Percentiles rank a stretch among this genome's conserved stretches.
These are phyloP conservation scores for Nerophis ophidion DNA, from an alignment of 2,113 vertebrate genomes.

Conservation along the genomic window DNA sequence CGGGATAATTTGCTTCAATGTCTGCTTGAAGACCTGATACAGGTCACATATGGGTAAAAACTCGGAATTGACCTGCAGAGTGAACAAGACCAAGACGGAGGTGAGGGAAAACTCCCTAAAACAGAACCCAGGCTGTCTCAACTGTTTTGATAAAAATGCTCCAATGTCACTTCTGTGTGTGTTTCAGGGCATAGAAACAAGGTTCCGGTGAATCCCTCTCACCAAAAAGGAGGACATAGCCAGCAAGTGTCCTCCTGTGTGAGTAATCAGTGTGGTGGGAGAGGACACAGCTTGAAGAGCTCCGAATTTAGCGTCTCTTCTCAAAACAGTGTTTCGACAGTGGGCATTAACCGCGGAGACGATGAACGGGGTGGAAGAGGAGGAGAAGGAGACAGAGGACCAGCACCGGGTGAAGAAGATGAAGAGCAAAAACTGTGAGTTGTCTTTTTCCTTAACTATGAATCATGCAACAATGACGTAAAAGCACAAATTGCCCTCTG, in stretches of 20 bases:
- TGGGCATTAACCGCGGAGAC: conserved; percentile 39
- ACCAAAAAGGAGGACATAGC: conserved; percentile 68
- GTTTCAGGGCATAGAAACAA: conserved; percentile 67
- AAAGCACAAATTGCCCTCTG: too few relatives aligned
- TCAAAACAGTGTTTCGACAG: conserved; percentile 75
- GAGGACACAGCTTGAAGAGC: conserved; percentile 49
- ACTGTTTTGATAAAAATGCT: too few relatives aligned
- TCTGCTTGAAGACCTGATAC: too few relatives aligned
- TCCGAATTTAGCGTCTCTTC: conserved; percentile 42
- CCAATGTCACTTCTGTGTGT: background rate
- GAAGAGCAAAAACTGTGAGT: conserved; percentile 80
- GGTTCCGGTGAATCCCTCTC: conserved; percentile 75
- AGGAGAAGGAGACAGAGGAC: conserved; percentile 15
- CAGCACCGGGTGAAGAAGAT: conserved; percentile 61
- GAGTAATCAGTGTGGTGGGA: conserved; percentile 43
- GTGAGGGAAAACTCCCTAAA: too few relatives aligned
- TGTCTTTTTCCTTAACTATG: too few relatives aligned
- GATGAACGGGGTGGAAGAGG: conserved; percentile 53
- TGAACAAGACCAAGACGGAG: too few relatives aligned
- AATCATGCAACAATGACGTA: too few relatives aligned
- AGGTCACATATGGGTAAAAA: too few relatives aligned
- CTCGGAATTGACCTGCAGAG: too few relatives aligned
- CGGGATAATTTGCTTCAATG: too few relatives aligned
- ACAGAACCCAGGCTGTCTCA: too few relatives aligned
- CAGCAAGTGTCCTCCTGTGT: conserved; percentile 78